Base-by-base conservation (phyloP, 2,888 invertebrate species). In the Hermaeophaga mercurialis region DNA sequence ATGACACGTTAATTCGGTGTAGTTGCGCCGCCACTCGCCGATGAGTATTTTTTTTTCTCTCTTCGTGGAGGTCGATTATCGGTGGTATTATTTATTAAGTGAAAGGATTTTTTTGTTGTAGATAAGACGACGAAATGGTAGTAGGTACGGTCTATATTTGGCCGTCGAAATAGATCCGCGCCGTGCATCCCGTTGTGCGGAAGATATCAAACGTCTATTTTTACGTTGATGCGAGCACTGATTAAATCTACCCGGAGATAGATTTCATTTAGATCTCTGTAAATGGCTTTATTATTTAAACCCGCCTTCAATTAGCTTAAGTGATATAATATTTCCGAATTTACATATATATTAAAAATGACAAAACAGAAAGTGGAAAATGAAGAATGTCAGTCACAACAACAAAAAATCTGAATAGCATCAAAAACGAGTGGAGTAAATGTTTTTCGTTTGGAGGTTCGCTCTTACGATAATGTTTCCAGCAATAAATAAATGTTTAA, bases 51-150 rank as follows among this genome's bases (percentile, higher is more conserved):
- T 49, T 49, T 49, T 48, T 49, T 34, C 5, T n/a, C 22, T 49
- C 49, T 39, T 39, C 49, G 26, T 19, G 49, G 39, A 39, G 49
- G 39, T 49, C 38, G 49, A 12, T 28, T 49, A 49, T 49, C 49
- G 17, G 26, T 12, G 7, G n/a, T n/a, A n/a, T 47, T 47, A 36
- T 49, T 49, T 39, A 49, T 38, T 49, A 49, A 39, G 49, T 49
- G 49, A 49, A 49, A 39, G 39, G 18, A 12, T 19, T 36, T 39
- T 48, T 39, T 39, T 39, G 38, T 49, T 34, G 17, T 39, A 38
- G 28, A 39, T 39, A 39, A 49, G 11, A 18, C 1, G 38, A 39
- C 24, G 15, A 48, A 38, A 19, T 39, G 22, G 19, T 26, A 28
- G n/a, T n/a, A n/a, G n/a, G n/a, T n/a, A n/a, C n/a, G 17, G 47